Evolutionary conservation across 2,797 vertebrate species (phyloP), one percentile per base, ranked within the genome.

Genomic region (Microtus californicus): DNA sequence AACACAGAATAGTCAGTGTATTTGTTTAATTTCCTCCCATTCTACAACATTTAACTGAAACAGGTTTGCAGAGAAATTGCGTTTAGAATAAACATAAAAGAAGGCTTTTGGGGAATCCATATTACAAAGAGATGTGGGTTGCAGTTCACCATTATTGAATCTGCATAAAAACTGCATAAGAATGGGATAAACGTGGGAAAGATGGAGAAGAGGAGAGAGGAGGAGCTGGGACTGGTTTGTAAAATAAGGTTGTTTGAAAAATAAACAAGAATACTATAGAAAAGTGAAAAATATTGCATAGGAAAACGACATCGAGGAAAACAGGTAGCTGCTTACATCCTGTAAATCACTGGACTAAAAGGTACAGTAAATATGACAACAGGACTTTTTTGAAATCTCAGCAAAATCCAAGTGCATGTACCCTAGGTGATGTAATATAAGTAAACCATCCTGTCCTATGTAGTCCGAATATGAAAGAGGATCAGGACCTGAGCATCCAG

Each of bases 21-120:
- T 59, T 87, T 93, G 31, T 71, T 94, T 71, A 37, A 78, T 63
- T 71, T 51, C 48, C 82, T 79, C 69, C 78, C 73, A 93, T 40
- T 78, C 21, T 96, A n/a, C 19, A 48, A 6, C 14, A 34, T 51
- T 87, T 51, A 48, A 82, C 71, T 67, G n/a, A 15, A 59, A 86
- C 27, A 45, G 65, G 3, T 27, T 91, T 87, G 8, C 34, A 91
- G 81, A 82, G 34, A 69, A n/a, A 23, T 34, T 9, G 6, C n/a
- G 6, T 61, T 82, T 91, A 74, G 56, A 93, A 71, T 91, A 92
- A 94, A 79, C 45, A 54, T 21, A 65, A 86, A 19, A 31, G 6
- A 71, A 51, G n/a, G 14, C 63, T 77, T 85, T 90, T 48, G 34
- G 12, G 34, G 17, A 63, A 37, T 91, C 90, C n/a, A 34, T 48